Base-by-base conservation (phyloP, 2,888 invertebrate genomes). In the Plebejus argus region DNA sequence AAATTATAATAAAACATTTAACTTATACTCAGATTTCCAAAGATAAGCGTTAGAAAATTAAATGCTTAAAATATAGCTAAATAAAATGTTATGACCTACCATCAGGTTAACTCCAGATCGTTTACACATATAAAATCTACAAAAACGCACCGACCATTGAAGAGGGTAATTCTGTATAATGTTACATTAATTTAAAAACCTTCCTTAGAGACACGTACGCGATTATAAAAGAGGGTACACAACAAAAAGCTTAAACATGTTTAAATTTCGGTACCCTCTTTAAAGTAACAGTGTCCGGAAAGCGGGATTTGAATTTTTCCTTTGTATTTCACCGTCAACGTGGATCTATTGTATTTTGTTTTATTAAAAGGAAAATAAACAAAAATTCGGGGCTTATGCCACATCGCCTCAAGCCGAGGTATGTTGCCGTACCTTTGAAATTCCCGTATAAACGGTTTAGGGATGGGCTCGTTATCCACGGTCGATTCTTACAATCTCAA, bases 291-390 rank as follows among this genome's bases (percentile, higher is more conserved):
- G 81, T 83, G 81, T 82, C 84, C 85, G 82, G 84, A 82, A 84
- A 88, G 86, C 82, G 81, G 83, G 86, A 87, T 89, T 87, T 85
- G 84, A 87, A 87, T 87, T 84, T 86, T 86, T 85, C 84, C 86
- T 87, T 89, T 89, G 86, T 88, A 82, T 83, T 80, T 83, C 83
- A 80, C 84, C 83, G 82, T 81, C 85, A 82, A 81, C 81, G 82
- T 83, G 84, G 70, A 77, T 76, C 71, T 87, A 85, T 87, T 86
- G 86, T 88, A 84, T 87, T 87, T 88, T 84, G 82, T 89, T 89
- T 88, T 88, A 90, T 86, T 88, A 88, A 87, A 88, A 86, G 85
- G 85, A 87, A 87, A 89, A 87, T 84, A 88, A 88, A 87, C 85
- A 88, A 86, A 87, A 85, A 85, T 83, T 83, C 84, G 78, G 81